These are phyloP conservation scores for Labroides dimidiatus DNA, from an alignment of 2,797 vertebrate species.

Conservation along the genomic window DNA sequence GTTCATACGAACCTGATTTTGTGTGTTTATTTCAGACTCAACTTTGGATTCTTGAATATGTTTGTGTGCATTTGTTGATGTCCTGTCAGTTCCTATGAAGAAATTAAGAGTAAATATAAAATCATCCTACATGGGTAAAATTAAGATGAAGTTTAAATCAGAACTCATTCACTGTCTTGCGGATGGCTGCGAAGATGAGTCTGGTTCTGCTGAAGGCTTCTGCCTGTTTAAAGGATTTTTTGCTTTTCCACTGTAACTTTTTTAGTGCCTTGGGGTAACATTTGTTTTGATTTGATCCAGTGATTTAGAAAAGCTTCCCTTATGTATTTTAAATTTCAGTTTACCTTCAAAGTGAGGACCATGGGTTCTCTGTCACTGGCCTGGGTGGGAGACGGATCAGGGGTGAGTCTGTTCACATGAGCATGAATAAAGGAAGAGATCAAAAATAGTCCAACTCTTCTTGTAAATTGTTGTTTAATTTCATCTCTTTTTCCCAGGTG, in stretches of 20 bases:
- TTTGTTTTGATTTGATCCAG: too few species aligned
- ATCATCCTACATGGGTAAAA: too few species aligned
- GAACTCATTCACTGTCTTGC: background rate
- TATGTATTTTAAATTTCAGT: constrained; percentile 71
- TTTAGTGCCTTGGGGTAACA: too few species aligned
- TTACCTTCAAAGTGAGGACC: constrained; percentile 88
- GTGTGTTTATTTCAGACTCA: constrained; percentile 7
- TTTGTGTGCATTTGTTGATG: background rate
- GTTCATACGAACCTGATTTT: constrained; percentile 6
- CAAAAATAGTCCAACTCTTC: background rate
- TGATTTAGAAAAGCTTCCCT: background rate
- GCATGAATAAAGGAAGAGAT: background rate
- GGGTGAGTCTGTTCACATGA: constrained; percentile 83
- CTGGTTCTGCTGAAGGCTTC: too few species aligned
- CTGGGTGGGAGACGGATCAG: constrained; percentile 94
- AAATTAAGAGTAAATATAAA: too few species aligned
- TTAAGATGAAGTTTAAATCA: background rate
- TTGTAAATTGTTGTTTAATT: background rate
- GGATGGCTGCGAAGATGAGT: too few species aligned
- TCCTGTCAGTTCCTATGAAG: too few species aligned
- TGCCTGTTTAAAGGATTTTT: too few species aligned
- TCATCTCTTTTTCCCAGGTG: constrained; percentile 79
- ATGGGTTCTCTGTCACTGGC: constrained; percentile 90
- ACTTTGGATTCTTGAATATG: background rate
- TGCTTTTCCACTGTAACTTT: too few species aligned